Evolutionary conservation across 2,888 invertebrate genomes (phyloP), one percentile per base, ranked within the genome.

Genomic region (Abrostola triplasia): DNA sequence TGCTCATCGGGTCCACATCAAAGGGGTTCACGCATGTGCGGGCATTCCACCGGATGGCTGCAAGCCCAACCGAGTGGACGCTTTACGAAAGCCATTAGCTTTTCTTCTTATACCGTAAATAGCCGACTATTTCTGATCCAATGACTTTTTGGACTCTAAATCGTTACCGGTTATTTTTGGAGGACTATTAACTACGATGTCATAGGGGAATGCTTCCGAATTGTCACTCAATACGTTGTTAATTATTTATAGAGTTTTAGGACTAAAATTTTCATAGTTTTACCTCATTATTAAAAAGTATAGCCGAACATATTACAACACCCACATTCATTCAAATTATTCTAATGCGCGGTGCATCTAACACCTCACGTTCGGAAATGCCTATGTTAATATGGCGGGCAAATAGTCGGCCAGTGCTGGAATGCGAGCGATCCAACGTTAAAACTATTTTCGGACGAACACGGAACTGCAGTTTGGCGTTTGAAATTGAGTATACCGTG

Each of bases 401-500:
- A 86, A 84, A 88, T 85, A 84, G 83, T 76, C 78, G 75, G 76
- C 76, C 67, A 70, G 70, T 62, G 64, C 69, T 79, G 90, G 90
- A 88, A 90, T 90, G 90, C 87, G 84, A 80, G 81, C 84, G 83
- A 83, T 86, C 84, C 82, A 82, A 77, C 78, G 79, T 77, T 81
- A 75, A 79, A 83, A 85, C 90, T 91, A 91, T 91, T 91, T 89
- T 86, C 83, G 91, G 88, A 87, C 75, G 84, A 84, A 89, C 85
- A 85, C 86, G 90, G 90, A 90, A 90, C 87, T 82, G 76, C 72
- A 77, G 80, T 80, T 75, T 78, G 79, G 71, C 73, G 67, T 67
- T 71, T 71, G 50, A 62, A 79, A 77, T 77, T 77, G 72, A 74
- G 75, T 73, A 68, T 67, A 75, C 67, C 70, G 68, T 67, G 73